Conservation (phyloP, 2,113 vertebrate genomes). For the Gymnorhina tibicen region DNA sequence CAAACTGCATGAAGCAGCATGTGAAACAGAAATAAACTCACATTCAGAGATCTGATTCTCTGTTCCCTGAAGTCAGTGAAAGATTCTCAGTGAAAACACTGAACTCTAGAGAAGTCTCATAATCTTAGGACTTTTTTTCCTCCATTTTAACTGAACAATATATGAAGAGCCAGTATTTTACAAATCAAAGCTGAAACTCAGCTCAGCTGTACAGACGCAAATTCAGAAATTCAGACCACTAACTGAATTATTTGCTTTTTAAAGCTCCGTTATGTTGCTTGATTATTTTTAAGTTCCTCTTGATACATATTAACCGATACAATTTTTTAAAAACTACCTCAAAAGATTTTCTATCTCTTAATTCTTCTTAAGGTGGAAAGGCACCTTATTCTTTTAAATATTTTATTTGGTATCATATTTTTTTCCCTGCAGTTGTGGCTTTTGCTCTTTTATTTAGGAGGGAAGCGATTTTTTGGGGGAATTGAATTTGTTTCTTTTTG, state of each 20-base stretch:
- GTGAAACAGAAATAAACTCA: background rate
- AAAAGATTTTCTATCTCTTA: background rate
- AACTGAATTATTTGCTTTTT: background rate
- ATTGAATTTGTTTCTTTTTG: too few relatives aligned
- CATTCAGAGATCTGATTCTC: background rate
- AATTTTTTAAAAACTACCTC: background rate
- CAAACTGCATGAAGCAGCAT: background rate
- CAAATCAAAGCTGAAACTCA: background rate
- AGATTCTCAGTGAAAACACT: background rate
- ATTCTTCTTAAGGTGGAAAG: background rate
- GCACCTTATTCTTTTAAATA: background rate
- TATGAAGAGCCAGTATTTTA: background rate
- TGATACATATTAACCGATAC: background rate
- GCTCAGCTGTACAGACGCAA: background rate
- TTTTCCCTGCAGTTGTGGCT: background rate
- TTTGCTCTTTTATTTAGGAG: background rate
- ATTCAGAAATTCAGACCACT: background rate
- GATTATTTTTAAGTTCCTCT: background rate
- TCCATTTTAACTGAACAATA: background rate
- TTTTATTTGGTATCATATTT: background rate
- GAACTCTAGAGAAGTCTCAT: background rate
- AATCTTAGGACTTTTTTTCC: background rate
- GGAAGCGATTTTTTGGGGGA: background rate
- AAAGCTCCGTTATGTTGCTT: background rate
- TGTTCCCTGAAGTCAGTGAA: background rate